These are phyloP conservation scores for Catharus bicknelli DNA, from an alignment of 2,113 vertebrate species.

Conservation along the genomic window DNA sequence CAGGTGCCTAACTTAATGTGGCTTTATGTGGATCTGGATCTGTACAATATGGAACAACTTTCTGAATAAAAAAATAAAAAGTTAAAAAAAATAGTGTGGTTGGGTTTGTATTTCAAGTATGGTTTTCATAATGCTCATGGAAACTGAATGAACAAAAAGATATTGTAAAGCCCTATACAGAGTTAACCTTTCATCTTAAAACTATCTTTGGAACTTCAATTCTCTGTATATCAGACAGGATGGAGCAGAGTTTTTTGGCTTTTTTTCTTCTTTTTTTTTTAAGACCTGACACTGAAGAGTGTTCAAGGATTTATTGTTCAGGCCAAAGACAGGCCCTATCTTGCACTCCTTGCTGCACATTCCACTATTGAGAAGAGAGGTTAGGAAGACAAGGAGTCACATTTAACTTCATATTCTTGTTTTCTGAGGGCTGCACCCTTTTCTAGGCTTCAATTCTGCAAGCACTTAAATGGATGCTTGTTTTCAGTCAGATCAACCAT, in stretches of 20 bases:
- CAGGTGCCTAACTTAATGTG: slow-evolving; percentile 16
- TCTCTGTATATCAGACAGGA: not conserved
- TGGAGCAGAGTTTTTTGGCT: rapidly evolving
- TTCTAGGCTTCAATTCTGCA: not conserved
- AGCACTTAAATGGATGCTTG: not conserved
- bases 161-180: not conserved
- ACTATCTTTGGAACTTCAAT: not conserved
- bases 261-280: not conserved
- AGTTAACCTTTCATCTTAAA: not conserved
- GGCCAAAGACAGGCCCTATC: not conserved
- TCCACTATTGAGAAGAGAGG: not conserved
- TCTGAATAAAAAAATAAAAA: not conserved
- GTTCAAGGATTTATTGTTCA: not conserved
- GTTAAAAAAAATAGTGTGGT: not conserved
- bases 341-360: not conserved
- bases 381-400: not conserved
- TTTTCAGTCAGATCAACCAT: not conserved
- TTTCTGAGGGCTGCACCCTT: not conserved
- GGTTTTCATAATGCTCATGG: not conserved
- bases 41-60: not conserved
- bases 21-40: not conserved
- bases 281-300: not conserved
- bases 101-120: not conserved
- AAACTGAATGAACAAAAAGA: slow-evolving; percentile 1
- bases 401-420: not conserved